Base-by-base conservation (phyloP, 64 coral and sea anemone species). In the Montipora capricornis region DNA sequence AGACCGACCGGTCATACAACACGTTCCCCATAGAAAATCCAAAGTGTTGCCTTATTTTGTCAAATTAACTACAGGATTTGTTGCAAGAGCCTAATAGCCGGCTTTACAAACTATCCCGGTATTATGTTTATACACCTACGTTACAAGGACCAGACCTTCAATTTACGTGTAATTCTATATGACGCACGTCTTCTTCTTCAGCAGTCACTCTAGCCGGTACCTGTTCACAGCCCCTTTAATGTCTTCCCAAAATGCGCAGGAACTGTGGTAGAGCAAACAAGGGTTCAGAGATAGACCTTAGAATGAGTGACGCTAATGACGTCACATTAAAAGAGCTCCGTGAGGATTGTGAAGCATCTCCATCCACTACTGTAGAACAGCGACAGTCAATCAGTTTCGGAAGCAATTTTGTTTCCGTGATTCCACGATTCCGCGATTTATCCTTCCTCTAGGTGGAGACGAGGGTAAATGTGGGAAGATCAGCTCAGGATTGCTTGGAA, bases 1-100 rank as follows among this genome's bases (percentile, higher is more conserved):
- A 69, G 66, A 69, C 66, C 66, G 66, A 69, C 66, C 66, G 66
- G 66, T 69, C 66, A 69, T 69, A 69, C 66, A 69, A 69, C 66
- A 69, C 1, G 66, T 17, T 15, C 66, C 66, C 66, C 19, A 15
- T 69, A 15, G 66, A 20, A 15, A 17, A 20, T 69, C 14, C 66
- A 69, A 69, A 69, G 14, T 69, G 66, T 69, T 57, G 52, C 52
- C 52, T 57, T 57, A 57, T 57, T 57, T 57, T 57, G 52, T 57
- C 10, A 57, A 57, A 57, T 57, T 57, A 57, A 57, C 52, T 57
- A 57, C 52, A 57, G 52, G 52, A 57, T 57, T 57, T 57, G 5
- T 57, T 57, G 52, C 52, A 57, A 57, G 52, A 57, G 52, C 52
- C 52, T 57, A 57, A 57, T 57, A 57, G 52, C 52, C 52, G 52